Evolutionary conservation across 2,113 vertebrate genomes (phyloP), one percentile per base, ranked within the genome.

Genomic region (Triplophysa rosa): DNA sequence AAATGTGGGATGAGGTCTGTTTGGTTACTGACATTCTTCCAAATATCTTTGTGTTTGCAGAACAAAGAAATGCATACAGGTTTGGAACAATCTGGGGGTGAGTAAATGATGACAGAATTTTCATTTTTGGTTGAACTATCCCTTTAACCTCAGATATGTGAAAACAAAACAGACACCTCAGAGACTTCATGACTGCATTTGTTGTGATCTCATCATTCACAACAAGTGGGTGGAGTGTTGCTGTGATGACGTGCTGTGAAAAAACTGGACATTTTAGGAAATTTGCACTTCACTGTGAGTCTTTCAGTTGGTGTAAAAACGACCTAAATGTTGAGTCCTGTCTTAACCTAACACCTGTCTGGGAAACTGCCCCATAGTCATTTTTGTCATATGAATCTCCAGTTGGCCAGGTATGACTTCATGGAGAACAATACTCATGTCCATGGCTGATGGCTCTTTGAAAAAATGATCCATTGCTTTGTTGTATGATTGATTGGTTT

Each of bases 401-500:
- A 62, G 47, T 67, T 69, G 62, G 40, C 24, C 2, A 54, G 58
- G 40, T 10, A 16, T 59, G 68, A 77, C n/a, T 24, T 80, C 56
- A 61, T 76, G 26, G 33, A 56, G 9, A 47, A 12, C 65, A 62
- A 70, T 47, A 68, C 33, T 75, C 58, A 70, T 70, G 45, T 63
- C 23, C 24, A 26, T 67, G 61, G 73, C 63, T 67, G 80, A 80
- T 78, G 67, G 67, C 23, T 65, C 67, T 80, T 69, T 68, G 29
- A 68, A 64, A 80, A 69, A 85, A 56, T 56, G 8, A 26, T 21
- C 2, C 14, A 45, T 23, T 59, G 24, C 76, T 71, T 67, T 76
- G 42, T 33, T 45, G 58, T 56, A 76, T 85, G 81, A 85, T 83
- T 80, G 84, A 85, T 81, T 70, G 42, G 81, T 67, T 83, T 83